Percentiles rank a stretch among this genome's conserved stretches.
Evolutionary conservation across 2,113 vertebrate species (phyloP).

Genomic region (Tiliqua scincoides): DNA sequence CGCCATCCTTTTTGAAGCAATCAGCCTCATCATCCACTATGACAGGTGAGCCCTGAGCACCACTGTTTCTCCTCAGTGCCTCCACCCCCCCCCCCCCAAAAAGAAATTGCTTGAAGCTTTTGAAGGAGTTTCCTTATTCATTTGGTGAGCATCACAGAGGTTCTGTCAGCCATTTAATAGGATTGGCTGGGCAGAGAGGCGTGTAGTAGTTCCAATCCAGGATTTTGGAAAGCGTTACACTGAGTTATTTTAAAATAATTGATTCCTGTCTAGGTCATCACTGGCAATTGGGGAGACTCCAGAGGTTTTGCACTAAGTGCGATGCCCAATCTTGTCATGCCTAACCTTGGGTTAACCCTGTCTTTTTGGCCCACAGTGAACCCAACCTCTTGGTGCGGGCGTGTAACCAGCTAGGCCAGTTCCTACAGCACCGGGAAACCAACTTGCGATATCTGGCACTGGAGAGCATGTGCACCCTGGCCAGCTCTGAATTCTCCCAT

Average conservation of each 20-base stretch:
- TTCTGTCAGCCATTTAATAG: neutral
- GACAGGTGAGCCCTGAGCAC: constrained; percentile 77
- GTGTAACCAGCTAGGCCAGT: constrained; percentile 86
- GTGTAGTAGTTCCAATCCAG: neutral
- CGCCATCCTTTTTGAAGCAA: constrained; percentile 91
- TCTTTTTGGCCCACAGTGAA: constrained; percentile 61
- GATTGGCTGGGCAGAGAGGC: neutral
- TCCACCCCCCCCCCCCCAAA: too few species aligned
- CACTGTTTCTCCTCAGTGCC: constrained; percentile 79
- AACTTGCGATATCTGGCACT: constrained; percentile 86
- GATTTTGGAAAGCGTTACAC: neutral
- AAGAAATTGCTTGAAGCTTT: too few species aligned
- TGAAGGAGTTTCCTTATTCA: neutral
- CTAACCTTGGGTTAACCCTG: neutral
- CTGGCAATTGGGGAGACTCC: neutral
- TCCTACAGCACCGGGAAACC: constrained; percentile 86
- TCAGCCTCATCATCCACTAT: constrained; percentile 92
- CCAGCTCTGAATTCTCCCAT: constrained; percentile 79
- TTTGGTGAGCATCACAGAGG: neutral
- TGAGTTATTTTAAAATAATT: neutral
- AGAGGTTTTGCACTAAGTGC: neutral
- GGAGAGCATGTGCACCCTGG: constrained; percentile 83
- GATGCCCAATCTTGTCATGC: neutral
- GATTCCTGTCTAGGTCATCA: neutral
- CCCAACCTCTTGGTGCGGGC: constrained; percentile 85